Evolutionary conservation across 2,888 invertebrate species (phyloP), one percentile per base, ranked within the genome.

Genomic region (Trachelus tabidus): DNA sequence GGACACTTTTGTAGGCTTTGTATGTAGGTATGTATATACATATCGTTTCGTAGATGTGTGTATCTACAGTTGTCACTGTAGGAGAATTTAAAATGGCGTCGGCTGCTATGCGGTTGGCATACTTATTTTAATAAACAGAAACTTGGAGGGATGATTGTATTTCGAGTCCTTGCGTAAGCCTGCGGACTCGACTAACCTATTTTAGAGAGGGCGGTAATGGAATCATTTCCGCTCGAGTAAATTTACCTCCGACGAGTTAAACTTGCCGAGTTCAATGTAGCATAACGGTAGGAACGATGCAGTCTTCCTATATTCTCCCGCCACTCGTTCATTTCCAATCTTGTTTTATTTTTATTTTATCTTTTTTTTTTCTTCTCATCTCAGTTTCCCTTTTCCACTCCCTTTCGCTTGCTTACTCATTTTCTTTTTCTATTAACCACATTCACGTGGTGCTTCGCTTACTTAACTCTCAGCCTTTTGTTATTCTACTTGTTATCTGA

Each of bases 171-270:
- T 23, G 56, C 56, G 56, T 15, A 56, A 56, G 56, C 56, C 56
- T 56, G 9, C 9, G 56, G 56, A 56, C 56, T 23, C 56, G 9
- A 56, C 56, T 56, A 56, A 56, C 23, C 56, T 56, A 56, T 56
- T 56, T 56, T 23, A 56, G 81, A 68, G 73, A 73, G 78, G 69
- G 78, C 74, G 68, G 75, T 80, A 81, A 82, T 81, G 78, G 80
- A 80, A 83, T 83, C 75, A 83, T 81, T 81, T 81, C 81, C 82
- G 79, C 77, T 35, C 77, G 80, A 80, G 80, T 82, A 82, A 82
- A 81, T 83, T 78, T 77, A 68, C 79, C 79, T 73, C 69, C 74
- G 73, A 79, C 77, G 79, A 77, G 79, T 71, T 79, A 80, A 80
- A 82, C 77, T 82, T 78, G 78, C 76, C 78, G 76, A 79, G 80